Percentiles rank a stretch among this genome's conserved stretches.
Evolutionary conservation across 1,140 invertebrate genomes (phyloP).

Genomic region (Microplitis demolitor): DNA sequence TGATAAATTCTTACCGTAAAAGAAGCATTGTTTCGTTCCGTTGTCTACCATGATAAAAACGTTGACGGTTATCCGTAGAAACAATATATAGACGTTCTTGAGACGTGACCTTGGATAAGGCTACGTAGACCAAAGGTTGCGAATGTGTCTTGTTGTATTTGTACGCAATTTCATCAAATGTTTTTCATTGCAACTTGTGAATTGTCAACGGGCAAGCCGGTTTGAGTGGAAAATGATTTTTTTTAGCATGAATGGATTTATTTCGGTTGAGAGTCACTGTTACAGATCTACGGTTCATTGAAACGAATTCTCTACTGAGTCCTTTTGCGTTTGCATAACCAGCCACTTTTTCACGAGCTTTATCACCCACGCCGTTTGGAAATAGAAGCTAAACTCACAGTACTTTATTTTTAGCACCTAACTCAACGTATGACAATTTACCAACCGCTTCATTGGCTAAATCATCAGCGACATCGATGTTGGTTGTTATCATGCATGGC

Average conservation of each 20-base stretch:
- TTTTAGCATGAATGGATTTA: slow-evolving; percentile 7
- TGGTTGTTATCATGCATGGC: neutral
- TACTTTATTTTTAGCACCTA: neutral
- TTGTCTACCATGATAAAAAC: slow-evolving; percentile 25
- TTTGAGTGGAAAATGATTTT: slow-evolving; percentile 17
- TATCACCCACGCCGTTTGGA: neutral
- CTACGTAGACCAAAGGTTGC: slow-evolving; percentile 45
- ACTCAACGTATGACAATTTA: neutral
- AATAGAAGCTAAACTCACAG: neutral
- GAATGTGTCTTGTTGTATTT: slow-evolving; percentile 40
- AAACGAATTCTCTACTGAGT: neutral
- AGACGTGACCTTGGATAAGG: slow-evolving; percentile 42
- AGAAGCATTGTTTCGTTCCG: neutral
- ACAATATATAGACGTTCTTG: slow-evolving; percentile 40
- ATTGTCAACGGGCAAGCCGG: slow-evolving; percentile 34
- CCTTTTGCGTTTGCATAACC: neutral
- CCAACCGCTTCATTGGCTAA: neutral
- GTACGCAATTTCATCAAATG: slow-evolving; percentile 46
- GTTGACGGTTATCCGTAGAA: slow-evolving; percentile 27
- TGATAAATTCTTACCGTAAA: neutral
- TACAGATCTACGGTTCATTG: neutral
- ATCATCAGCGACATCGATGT: neutral
- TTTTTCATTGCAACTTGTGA: slow-evolving; percentile 38
- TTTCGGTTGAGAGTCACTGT: slow-evolving; percentile 14
- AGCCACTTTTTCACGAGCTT: neutral